phyloP scores from a whole-genome alignment of 2,797 vertebrate species.

The Erithacus rubecula region DNA sequence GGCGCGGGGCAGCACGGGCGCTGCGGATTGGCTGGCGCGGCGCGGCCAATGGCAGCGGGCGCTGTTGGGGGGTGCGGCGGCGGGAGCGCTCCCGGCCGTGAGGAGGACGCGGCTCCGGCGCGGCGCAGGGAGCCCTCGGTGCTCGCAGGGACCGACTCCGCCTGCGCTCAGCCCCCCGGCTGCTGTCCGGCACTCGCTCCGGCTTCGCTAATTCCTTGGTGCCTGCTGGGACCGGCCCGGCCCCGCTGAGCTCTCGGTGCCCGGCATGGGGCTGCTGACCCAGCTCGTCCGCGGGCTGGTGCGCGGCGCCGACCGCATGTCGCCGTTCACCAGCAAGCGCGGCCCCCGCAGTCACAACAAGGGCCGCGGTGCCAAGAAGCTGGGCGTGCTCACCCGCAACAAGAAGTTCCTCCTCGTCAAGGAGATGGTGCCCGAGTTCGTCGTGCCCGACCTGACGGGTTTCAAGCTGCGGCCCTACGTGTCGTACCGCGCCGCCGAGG shows the following conservation, averaged over 20 bases:
- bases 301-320: slow-evolving; percentile 87
- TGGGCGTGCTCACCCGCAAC: slow-evolving; percentile 74
- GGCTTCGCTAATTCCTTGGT: no score
- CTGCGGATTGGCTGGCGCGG: not conserved
- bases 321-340: slow-evolving; percentile 91
- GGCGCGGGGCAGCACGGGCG: not conserved
- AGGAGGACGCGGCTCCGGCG: rapidly evolving
- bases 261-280: slow-evolving; percentile 85
- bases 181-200: no score
- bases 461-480: slow-evolving; percentile 91
- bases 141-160: no score
- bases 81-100: rapidly evolving
- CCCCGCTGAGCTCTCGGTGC: not conserved
- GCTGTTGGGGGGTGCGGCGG: not conserved
- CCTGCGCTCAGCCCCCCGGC: no score
- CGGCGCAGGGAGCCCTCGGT: rapidly evolving
- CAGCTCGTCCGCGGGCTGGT: slow-evolving; percentile 80
- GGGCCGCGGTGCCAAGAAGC: slow-evolving; percentile 79
- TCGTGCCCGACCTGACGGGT: slow-evolving; percentile 83
- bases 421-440: slow-evolving; percentile 87
- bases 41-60: slow-evolving; percentile 12
- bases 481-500: slow-evolving; percentile 81
- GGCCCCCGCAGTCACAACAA: slow-evolving; percentile 85
- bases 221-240: not conserved
- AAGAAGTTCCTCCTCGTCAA: slow-evolving; percentile 79